Base-by-base conservation (phyloP, 1,140 invertebrate genomes). In the Pemphigus obesinymphae region DNA sequence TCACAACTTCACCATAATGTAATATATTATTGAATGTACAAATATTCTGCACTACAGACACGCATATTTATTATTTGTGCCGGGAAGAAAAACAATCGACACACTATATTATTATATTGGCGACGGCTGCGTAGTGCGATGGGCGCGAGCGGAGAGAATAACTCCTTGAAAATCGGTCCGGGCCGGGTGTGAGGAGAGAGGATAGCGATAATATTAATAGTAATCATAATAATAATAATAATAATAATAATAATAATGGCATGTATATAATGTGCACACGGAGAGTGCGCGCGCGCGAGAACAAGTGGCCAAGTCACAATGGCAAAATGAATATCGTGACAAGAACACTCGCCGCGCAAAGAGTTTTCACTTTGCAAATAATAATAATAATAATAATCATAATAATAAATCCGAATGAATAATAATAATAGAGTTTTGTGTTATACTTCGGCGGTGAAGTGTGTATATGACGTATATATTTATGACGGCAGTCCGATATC, bases 331-430 rank as follows among this genome's bases (percentile, higher is more conserved):
- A 8, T 7, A 68, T 43, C 66, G 37, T 43, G 37, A 37, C 34
- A 43, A 70, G 68, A 70, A 70, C 68, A 70, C 68, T 70, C 45
- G 7, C 72, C 45, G 7, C 72, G 31, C 75, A 78, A 78, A 78
- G 75, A 78, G 75, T 78, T 78, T 78, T 78, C 50, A 55, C 75
- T 78, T 78, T 78, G 37, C 53, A 78, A 73, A 40, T 40, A 75
- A 75, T 50, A 78, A 53, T 58, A 78, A 53, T 50, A 75, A 75
- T 37, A 76, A 53, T 76, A 40, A 40, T 40, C 3, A n/a, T n/a
- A n/a, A n/a, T n/a, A n/a, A n/a, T n/a, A 76, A 61, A 26, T 55
- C 10, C 75, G n/a, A 78, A 58, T 78, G 75, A 78, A 78, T 78
- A 78, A 78, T 76, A 76, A 55, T 78, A 55, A 55, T 53, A 55